Evolutionary conservation across 2,113 vertebrate genomes (phyloP), one percentile per base, ranked within the genome.

Genomic region (Oryzias woworae): DNA sequence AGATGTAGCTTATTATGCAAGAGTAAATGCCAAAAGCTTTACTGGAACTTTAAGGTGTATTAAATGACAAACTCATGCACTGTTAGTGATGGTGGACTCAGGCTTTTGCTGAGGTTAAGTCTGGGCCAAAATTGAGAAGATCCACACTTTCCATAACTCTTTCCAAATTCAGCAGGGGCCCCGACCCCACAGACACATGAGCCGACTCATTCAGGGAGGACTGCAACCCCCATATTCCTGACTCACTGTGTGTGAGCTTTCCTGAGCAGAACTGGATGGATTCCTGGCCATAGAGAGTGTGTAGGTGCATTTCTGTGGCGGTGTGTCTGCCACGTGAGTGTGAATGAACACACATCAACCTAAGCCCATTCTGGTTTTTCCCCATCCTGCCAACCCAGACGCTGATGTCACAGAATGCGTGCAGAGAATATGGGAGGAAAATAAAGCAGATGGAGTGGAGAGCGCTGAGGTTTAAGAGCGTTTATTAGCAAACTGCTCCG

Each of bases 331-430:
- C 75, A 75, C 66, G 75, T 77, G 71, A 73, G 58, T 53, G 61
- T 31, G 62, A 78, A 48, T 23, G 58, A 60, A 59, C 61, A 66
- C 68, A 77, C 75, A 66, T 71, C 56, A 72, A 62, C 80, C 78
- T 79, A 8, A 36, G 31, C 62, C 70, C 69, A 71, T 62, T 77
- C 53, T 48, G 77, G 75, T 70, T 24, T 75, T 65, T 87, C 89
- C 89, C 85, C 88, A 80, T 78, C 48, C 77, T 47, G 3, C 58
- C 26, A 26, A 52, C 75, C 82, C 85, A 85, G 78, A 81, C 66
- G 53, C 69, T 90, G 85, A 90, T 82, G 81, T 90, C 81, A 87
- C 76, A 63, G 59, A 60, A 53, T 0, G 58, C 48, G 58, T 43
- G 62, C 36, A 58, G 28, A 20, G 58, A 47, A 43, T 51, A 44